Evolutionary conservation across 2,888 invertebrate species (phyloP), one percentile per base, ranked within the genome.

Genomic region (Choreutis nemorana): DNA sequence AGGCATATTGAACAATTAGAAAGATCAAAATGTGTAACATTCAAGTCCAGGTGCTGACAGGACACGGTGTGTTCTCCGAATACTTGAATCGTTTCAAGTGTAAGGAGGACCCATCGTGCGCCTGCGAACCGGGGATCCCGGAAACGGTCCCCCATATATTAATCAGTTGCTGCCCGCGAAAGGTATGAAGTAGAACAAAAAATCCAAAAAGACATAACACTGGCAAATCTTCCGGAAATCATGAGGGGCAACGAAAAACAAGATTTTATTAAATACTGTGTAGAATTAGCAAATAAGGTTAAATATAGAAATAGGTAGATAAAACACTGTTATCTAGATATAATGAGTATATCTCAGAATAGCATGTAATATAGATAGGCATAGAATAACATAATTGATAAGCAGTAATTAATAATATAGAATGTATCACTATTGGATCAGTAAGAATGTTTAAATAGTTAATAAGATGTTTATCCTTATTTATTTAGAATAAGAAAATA

Each of bases 11-110:
- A 4, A 12, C 21, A 12, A 11, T 12, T 4, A 5, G 21, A 12
- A 9, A 21, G 10, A 23, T 10, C 5, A 9, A 23, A 4, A 4
- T 6, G 3, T n/a, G 6, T 23, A 11, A 11, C 14, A 8, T 5
- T 9, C 8, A 9, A 14, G 20, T 21, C 11, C 28, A 28, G 10
- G 9, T 29, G 3, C 9, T 23, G 3, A 29, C 14, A 3, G 23
- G 29, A 9, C 23, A 29, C 23, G 29, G 29, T 8, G 23, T 23
- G 9, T 23, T 29, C 10, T 3, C 23, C n/a, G 14, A 22, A 8
- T 29, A 23, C 23, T 11, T 29, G 16, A 7, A 22, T n/a, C 13
- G 23, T 4, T 29, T 29, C 10, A 14, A 23, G 4, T 23, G 16
- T 11, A 29, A 9, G 14, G 23, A 29, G 12, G 7, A 10, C 8